Conservation (phyloP, 2,888 invertebrate species). For the Conchocele bisecta region DNA sequence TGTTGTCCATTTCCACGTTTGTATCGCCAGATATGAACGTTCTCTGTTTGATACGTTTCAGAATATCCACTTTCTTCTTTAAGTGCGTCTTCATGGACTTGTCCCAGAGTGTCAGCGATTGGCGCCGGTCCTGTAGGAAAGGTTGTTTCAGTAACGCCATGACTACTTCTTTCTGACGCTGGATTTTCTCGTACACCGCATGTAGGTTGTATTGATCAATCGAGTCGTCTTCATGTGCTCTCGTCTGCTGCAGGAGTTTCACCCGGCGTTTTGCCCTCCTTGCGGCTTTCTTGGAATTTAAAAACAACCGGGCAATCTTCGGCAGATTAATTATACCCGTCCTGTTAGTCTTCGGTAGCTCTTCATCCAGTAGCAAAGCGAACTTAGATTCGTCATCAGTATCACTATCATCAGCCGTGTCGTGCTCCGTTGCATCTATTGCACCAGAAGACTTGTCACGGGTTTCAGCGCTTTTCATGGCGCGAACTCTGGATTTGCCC, state of each 20-base stretch:
- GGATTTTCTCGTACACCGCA: constrained; percentile 27
- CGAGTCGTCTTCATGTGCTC: constrained; percentile 10
- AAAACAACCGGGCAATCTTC: constrained; percentile 29
- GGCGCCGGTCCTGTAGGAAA: constrained; percentile 44
- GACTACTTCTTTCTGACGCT: constrained; percentile 34
- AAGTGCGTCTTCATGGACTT: constrained; percentile 41
- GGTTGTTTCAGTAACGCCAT: constrained; percentile 40
- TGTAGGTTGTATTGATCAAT: constrained; percentile 38
- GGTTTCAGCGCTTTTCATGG: not conserved
- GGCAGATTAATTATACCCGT: constrained; percentile 31
- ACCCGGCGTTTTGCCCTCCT: constrained; percentile 13
- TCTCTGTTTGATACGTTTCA: constrained; percentile 34
- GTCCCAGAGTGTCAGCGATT: constrained; percentile 27
- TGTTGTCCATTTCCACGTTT: not conserved
- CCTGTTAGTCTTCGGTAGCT: too few relatives aligned
- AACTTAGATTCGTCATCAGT: not conserved
- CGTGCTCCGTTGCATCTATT: not conserved
- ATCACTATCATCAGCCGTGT: not conserved
- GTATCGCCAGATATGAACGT: not conserved
- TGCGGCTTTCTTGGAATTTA: constrained; percentile 33
- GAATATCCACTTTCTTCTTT: constrained; percentile 21
- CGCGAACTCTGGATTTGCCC: not conserved
- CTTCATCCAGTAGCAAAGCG: not conserved
- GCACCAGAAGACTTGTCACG: not conserved
- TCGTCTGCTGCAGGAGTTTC: constrained; percentile 2